These are phyloP conservation scores for Chaetogeoica ovagalla DNA, from an alignment of 2,888 invertebrate species.

Conservation along the genomic window DNA sequence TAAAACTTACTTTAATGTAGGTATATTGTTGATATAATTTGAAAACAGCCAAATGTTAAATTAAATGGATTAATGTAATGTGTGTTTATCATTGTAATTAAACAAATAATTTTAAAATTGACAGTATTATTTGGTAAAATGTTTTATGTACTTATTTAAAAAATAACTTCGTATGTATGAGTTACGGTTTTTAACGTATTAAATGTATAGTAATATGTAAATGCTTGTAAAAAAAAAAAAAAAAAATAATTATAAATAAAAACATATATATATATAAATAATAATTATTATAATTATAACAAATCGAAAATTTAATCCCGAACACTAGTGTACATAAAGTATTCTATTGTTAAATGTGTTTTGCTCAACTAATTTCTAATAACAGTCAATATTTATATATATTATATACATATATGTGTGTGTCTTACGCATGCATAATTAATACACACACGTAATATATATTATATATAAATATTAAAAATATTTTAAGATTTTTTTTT, in stretches of 20 bases:
- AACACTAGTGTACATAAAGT: constrained; percentile 50
- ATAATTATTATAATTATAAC: constrained; percentile 14
- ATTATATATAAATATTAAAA: constrained; percentile 29
- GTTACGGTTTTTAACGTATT: constrained; percentile 26
- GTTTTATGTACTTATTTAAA: constrained; percentile 49
- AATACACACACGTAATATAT: background rate
- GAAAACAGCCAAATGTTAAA: constrained; percentile 44
- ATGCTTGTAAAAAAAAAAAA: constrained; percentile 27
- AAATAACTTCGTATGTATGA: constrained; percentile 29
- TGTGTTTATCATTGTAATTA: constrained; percentile 38
- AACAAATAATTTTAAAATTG: constrained; percentile 41
- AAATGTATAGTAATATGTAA: constrained; percentile 31
- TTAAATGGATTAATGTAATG: constrained; percentile 29
- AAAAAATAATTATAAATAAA: constrained; percentile 16
- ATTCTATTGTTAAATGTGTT: constrained; percentile 51
- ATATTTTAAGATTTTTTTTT: constrained; percentile 35
- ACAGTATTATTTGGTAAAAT: constrained; percentile 52
- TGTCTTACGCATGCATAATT: background rate
- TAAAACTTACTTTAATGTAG: constrained; percentile 31
- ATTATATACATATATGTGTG: constrained; percentile 16
- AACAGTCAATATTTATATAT: constrained; percentile 49
- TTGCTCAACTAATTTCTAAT: constrained; percentile 53
- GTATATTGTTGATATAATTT: constrained; percentile 39
- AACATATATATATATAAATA: constrained; percentile 18
- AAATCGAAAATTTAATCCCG: constrained; percentile 37